Evolutionary conservation across 2,797 vertebrate species (phyloP).

Genomic region (Neosalanx taihuensis): DNA sequence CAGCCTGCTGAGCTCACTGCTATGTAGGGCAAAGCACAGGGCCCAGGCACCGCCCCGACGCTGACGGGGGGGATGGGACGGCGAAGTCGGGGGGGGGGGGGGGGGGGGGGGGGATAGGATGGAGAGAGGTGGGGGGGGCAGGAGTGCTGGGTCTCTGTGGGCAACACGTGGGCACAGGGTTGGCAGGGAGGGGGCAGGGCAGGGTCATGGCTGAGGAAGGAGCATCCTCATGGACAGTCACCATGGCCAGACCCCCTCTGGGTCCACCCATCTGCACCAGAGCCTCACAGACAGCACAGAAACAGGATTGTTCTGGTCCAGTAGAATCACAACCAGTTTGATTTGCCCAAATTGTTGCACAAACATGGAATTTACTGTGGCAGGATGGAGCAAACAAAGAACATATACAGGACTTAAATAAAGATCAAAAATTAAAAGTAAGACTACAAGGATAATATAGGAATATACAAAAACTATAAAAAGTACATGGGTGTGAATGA

Average conservation of each 20-base stretch:
- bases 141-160: constrained; percentile 33
- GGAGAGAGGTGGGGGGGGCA: constrained; percentile 14
- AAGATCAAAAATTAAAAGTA: too few relatives aligned
- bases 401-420: too few relatives aligned
- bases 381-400: too few relatives aligned
- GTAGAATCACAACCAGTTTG: too few relatives aligned
- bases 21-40: constrained; percentile 75
- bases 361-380: too few relatives aligned
- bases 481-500: too few relatives aligned
- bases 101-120: constrained; percentile 40
- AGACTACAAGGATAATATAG: too few relatives aligned
- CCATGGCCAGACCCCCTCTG: constrained; percentile 12
- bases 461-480: too few relatives aligned
- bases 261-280: neutral
- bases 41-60: constrained; percentile 40
- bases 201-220: constrained; percentile 54
- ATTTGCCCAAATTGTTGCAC: too few relatives aligned
- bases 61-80: constrained; percentile 22
- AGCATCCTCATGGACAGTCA: constrained; percentile 52
- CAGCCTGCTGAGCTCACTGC: constrained; percentile 64
- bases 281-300: neutral
- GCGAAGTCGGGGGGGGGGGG: constrained; percentile 3
- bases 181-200: constrained; percentile 48
- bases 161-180: constrained; percentile 11
- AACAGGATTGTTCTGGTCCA: too few relatives aligned